Base-by-base conservation (phyloP, 2,888 invertebrate genomes). In the Leptogaster cylindrica region DNA sequence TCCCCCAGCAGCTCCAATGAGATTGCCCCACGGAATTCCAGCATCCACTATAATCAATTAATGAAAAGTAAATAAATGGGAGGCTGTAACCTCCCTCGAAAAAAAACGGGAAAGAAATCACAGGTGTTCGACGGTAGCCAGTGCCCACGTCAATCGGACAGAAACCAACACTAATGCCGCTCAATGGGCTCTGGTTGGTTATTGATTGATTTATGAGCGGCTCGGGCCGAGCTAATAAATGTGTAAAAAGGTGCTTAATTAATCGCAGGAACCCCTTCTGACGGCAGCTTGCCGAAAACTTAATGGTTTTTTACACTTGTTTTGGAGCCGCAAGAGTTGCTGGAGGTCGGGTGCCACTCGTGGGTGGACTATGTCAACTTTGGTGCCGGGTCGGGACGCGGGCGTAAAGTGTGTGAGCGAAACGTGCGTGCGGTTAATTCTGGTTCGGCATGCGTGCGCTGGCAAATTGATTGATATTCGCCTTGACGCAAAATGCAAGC, bases 191-290 rank as follows among this genome's bases (percentile, higher is more conserved):
- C 6, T 12, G 33, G 33, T 23, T 14, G 18, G 20, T 55, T 55
- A 55, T 55, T 55, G 55, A 55, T 55, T 55, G 55, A 55, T 55
- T 55, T 55, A 55, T 55, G 55, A 25, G 23, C 20, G 23, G 25
- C 20, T 14, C 55, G 33, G 23, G 8, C 10, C 12, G n/a, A 16
- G 52, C 52, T 10, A 36, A 55, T 55, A 39, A 39, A 55, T 52
- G 52, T 52, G 28, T 16, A 52, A 33, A 52, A 52, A 36, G 36
- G 55, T 31, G 14, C 2, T 28, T 55, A 36, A 55, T 55, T 55
- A 55, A 36, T 55, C 20, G 55, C 39, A 20, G 12, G 31, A 23
- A 23, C 28, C 50, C 36, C 23, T 8, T 28, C 50, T 27, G 14
- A 16, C 6, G 41, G n/a, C 5, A 10, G 4, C 16, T 16, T 6